These are phyloP conservation scores for Zoanthus sansibaricus DNA, from an alignment of 92 coral and sea anemone species.

Conservation along the genomic window DNA sequence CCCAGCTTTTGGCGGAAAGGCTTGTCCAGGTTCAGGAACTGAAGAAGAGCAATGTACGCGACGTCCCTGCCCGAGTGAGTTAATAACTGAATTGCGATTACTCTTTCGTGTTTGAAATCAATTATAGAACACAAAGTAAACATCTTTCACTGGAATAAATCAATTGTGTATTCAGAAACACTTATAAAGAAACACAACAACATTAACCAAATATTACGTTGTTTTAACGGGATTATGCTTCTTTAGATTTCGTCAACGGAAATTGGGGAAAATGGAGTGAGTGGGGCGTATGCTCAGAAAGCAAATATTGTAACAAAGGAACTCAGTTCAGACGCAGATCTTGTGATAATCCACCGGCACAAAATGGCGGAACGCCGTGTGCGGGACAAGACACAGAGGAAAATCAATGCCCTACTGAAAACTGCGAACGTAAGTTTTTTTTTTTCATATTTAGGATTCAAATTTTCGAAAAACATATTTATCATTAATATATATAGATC, in stretches of 20 bases:
- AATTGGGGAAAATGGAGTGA: slow-evolving; percentile 80
- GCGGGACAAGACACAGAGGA: slow-evolving; percentile 68
- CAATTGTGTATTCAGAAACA: too few relatives aligned
- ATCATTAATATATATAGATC: too few relatives aligned
- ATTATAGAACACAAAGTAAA: background rate
- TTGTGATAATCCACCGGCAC: slow-evolving; percentile 76
- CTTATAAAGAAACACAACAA: too few relatives aligned
- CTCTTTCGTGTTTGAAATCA: background rate
- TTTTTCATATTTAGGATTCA: too few relatives aligned
- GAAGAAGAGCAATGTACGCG: slow-evolving; percentile 49
- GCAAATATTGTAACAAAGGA: slow-evolving; percentile 73
- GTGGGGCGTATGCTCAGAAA: slow-evolving; percentile 76
- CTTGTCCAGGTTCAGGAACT: slow-evolving; percentile 45
- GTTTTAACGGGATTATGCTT: too few relatives aligned
- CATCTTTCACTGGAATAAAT: too few relatives aligned
- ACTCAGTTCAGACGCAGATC: slow-evolving; percentile 57
- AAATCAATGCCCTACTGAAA: slow-evolving; percentile 70
- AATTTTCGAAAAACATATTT: too few relatives aligned
- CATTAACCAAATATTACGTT: too few relatives aligned
- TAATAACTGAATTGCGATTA: background rate
- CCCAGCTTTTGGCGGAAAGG: slow-evolving; percentile 69
- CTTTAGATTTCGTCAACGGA: slow-evolving; percentile 73
- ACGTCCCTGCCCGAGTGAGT: slow-evolving; percentile 35
- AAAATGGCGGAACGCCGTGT: slow-evolving; percentile 78
- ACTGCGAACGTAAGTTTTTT: slow-evolving; percentile 69